Percentiles rank a stretch among this genome's conserved stretches.
Conservation (phyloP, 2,113 vertebrate species). For the Odocoileus hemionus region DNA sequence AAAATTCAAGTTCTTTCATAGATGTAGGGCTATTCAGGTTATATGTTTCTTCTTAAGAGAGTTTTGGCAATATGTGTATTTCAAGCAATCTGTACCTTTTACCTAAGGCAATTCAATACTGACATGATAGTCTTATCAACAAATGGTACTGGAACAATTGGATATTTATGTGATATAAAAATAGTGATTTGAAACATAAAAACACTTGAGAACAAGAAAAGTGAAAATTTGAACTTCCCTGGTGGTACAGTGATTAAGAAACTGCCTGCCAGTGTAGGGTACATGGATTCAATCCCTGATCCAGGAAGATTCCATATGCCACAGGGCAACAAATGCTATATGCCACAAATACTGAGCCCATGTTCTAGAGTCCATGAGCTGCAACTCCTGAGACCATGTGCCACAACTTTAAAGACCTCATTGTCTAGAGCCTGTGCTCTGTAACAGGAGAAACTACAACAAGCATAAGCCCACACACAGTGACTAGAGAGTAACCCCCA, state of each 20-base stretch:
- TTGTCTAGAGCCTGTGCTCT: not conserved
- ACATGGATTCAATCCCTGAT: not conserved
- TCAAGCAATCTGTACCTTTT: not conserved
- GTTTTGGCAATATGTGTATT: not conserved
- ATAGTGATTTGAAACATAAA: not conserved
- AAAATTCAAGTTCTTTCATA: not conserved
- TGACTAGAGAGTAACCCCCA: not conserved
- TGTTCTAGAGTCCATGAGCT: not conserved
- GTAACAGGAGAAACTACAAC: not conserved
- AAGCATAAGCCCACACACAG: not conserved
- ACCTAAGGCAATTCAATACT: not conserved
- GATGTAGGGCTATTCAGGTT: not conserved
- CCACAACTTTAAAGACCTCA: not conserved
- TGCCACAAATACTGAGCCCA: not conserved
- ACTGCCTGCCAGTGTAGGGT: not conserved
- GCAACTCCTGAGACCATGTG: not conserved
- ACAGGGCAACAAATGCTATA: not conserved
- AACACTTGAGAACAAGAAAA: not conserved
- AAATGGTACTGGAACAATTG: not conserved
- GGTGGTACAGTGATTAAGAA: not conserved
- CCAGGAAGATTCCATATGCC: not conserved
- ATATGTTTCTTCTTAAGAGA: not conserved
- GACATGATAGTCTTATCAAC: not conserved
- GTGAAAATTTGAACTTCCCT: not conserved
- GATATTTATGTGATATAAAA: not conserved